phyloP scores from a whole-genome alignment of 2,797 vertebrate genomes.

The Acrocephalus scirpaceus region DNA sequence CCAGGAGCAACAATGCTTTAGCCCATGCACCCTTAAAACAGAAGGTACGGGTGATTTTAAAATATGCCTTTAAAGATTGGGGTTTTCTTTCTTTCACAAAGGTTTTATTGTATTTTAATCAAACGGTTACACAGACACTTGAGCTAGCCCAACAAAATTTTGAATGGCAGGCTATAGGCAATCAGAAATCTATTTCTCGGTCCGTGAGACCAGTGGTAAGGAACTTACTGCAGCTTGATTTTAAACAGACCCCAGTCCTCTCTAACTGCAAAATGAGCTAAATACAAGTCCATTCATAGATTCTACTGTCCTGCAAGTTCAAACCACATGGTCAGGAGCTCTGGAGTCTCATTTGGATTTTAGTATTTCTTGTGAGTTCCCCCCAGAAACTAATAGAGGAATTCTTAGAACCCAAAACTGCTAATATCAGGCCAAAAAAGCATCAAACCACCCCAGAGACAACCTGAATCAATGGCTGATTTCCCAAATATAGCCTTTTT shows the following conservation, averaged over 20 bases:
- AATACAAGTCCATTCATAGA: not conserved
- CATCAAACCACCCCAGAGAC: not conserved
- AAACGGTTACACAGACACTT: not conserved
- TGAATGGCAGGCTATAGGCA: not conserved
- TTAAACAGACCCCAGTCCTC: not conserved
- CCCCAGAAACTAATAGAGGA: not conserved
- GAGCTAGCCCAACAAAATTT: not conserved
- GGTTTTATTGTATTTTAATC: not conserved
- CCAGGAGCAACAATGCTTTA: not conserved
- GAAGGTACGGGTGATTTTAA: not conserved
- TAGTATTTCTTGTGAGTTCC: not conserved
- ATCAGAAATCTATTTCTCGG: not conserved
- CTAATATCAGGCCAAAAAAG: not conserved
- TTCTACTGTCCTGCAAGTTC: not conserved
- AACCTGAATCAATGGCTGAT: not conserved
- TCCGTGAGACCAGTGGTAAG: not conserved
- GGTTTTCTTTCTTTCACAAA: fast-evolving
- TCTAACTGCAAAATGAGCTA: not conserved
- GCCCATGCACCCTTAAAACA: not conserved
- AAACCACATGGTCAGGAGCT: not conserved
- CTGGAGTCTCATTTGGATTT: not conserved
- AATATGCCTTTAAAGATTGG: not conserved
- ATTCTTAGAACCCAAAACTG: not conserved
- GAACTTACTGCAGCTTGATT: not conserved
- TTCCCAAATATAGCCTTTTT: not conserved